A percentile compares a stretch with the other conserved stretches of the same genome.
phyloP scores from a whole-genome alignment of 2,797 vertebrate genomes.

The Aphelocoma californica region DNA sequence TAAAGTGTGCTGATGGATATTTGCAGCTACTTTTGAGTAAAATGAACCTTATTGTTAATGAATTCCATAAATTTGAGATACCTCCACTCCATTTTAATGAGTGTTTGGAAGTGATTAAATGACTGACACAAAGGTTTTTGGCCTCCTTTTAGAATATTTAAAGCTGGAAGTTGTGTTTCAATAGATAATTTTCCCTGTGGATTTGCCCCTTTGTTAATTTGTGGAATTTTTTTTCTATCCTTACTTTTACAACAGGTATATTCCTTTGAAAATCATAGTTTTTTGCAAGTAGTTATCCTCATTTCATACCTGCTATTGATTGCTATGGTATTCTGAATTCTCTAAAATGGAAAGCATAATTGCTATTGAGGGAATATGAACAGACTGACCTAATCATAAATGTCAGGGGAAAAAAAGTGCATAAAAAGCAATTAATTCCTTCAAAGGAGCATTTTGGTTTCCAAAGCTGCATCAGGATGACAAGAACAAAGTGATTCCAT shows the following conservation, averaged over 20 bases:
- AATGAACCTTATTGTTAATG: background rate
- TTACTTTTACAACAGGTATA: background rate
- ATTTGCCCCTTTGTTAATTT: background rate
- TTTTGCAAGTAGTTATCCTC: background rate
- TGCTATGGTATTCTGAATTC: background rate
- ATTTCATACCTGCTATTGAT: background rate
- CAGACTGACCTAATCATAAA: background rate
- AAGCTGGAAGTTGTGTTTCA: background rate
- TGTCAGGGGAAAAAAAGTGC: background rate
- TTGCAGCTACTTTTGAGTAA: background rate
- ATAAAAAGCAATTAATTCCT: background rate
- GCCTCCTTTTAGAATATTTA: background rate
- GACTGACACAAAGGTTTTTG: background rate
- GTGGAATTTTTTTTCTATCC: background rate
- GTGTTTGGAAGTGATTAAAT: background rate
- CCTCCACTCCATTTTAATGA: background rate
- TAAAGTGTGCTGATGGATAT: background rate
- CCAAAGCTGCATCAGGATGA: constrained; percentile 1
- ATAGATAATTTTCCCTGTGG: background rate
- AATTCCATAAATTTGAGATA: background rate
- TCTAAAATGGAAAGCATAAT: constrained; percentile 7
- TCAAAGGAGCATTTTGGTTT: constrained; percentile 37
- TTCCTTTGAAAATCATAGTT: background rate
- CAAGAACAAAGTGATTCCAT: constrained; percentile 27
- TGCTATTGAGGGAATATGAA: background rate